A percentile compares a stretch with the other conserved stretches of the same genome.
Conservation (phyloP, 2,797 vertebrate species). For the Philypnodon macrostomus region DNA sequence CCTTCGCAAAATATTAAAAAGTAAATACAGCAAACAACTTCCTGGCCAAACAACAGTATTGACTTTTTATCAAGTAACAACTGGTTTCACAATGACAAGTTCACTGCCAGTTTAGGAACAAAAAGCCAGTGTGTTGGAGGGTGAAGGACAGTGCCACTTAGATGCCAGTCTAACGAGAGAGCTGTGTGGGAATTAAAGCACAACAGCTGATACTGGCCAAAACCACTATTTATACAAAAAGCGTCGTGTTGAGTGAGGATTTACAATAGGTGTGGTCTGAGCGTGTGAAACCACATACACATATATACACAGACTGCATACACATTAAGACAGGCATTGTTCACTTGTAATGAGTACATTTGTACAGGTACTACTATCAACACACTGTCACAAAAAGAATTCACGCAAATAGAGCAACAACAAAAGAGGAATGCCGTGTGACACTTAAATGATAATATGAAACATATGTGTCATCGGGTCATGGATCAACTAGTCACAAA, state of each 20-base stretch:
- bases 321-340: slow-evolving; percentile 22
- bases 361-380: slow-evolving; percentile 22
- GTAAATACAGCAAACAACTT: slow-evolving; percentile 79
- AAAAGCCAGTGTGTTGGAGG: slow-evolving; percentile 43
- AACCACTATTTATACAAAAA: slow-evolving; percentile 15
- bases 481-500: neutral
- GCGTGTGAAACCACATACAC: slow-evolving; percentile 19
- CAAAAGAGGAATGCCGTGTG: neutral
- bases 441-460: neutral
- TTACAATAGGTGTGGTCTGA: slow-evolving; percentile 22
- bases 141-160: slow-evolving; percentile 33
- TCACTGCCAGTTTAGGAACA: slow-evolving; percentile 55
- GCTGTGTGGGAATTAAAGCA: slow-evolving; percentile 25
- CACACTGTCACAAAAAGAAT: slow-evolving; percentile 1
- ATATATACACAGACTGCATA: slow-evolving; percentile 14
- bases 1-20: slow-evolving; percentile 78
- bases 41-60: slow-evolving; percentile 70
- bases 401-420: neutral
- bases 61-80: slow-evolving; percentile 54
- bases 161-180: slow-evolving; percentile 37
- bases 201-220: neutral
- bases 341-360: slow-evolving; percentile 28
- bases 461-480: neutral
- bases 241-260: slow-evolving; percentile 7
- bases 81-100: slow-evolving; percentile 56